Base-by-base conservation (phyloP, 2,113 vertebrate genomes). In the Apaloderma vittatum region DNA sequence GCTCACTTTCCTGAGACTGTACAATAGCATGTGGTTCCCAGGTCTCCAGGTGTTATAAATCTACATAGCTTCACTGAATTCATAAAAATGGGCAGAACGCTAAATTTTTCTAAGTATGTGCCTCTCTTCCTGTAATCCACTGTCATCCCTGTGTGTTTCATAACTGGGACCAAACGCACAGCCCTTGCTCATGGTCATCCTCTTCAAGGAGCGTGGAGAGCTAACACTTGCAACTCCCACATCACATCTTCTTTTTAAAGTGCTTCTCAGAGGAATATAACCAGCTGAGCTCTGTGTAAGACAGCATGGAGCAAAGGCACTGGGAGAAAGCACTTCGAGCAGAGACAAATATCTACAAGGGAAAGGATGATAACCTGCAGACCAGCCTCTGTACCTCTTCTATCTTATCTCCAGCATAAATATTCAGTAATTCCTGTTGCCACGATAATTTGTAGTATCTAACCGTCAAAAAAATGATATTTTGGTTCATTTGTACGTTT, bases 61-160 rank as follows among this genome's bases (percentile, higher is more conserved):
- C 34, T 4, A 3, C 36, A 65, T 37, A 54, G 49, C 32, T 57
- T 45, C 78, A 22, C n/a, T 66, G 58, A 40, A 24, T 27, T 57
- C 29, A 18, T 49, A 34, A 36, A 80, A 75, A 14, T 2, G 27
- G 20, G n/a, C 67, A 89, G n/a, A 48, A 32, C 4, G 5, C 2
- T 21, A 30, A 75, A 34, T 40, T 40, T 40, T 40, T 40, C 40
- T 40, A 26, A 9, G 36, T 46, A 17, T 37, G 7, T n/a, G 46
- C 9, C 40, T 20, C 26, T 51, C n/a, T 43, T 46, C 24, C 58
- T 48, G 8, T 26, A 40, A 3, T 16, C 40, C 54, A 52, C 75
- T 62, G 11, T 5, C n/a, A 22, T 19, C 62, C 2, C 57, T 7
- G 7, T 14, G 8, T 27, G 36, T 27, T 46, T 27, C 1, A 0